A percentile compares a stretch with the other conserved stretches of the same genome.
phyloP scores from a whole-genome alignment of 2,888 invertebrate species.

The Reticulitermes lucifugus region DNA sequence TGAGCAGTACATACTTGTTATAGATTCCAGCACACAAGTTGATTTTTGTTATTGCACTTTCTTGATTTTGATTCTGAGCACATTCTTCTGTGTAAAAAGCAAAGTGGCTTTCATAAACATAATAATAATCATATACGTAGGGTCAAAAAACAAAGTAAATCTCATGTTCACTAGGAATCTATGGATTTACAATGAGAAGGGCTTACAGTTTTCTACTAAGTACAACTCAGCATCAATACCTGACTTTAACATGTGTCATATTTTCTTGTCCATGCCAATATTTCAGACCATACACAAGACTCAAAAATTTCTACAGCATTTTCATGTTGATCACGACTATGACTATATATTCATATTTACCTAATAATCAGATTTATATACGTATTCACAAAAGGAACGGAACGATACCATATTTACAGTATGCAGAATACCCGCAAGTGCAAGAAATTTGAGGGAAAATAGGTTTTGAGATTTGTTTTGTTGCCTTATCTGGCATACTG shows the following conservation, averaged over 20 bases:
- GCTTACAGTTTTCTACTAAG: conserved; percentile 41
- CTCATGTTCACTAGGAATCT: conserved; percentile 27
- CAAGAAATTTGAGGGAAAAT: conserved; percentile 30
- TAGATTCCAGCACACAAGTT: conserved; percentile 32
- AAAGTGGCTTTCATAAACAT: neutral
- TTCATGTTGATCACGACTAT: conserved; percentile 43
- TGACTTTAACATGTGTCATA: conserved; percentile 4
- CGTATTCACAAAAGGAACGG: conserved; percentile 55
- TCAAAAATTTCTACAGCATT: conserved; percentile 40
- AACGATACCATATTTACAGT: conserved; percentile 54
- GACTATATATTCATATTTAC: conserved; percentile 50
- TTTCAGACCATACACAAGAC: conserved; percentile 27
- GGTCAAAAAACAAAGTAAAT: conserved; percentile 31
- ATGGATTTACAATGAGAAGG: conserved; percentile 32
- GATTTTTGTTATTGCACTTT: conserved; percentile 46
- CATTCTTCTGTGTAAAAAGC: conserved; percentile 1
- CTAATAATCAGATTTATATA: conserved; percentile 53
- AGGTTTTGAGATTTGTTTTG: conserved; percentile 9
- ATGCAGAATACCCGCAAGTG: conserved; percentile 52
- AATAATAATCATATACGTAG: neutral
- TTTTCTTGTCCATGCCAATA: neutral
- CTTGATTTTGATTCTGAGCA: conserved; percentile 44
- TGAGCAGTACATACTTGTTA: conserved; percentile 11
- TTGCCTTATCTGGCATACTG: conserved; percentile 29
- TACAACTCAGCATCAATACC: conserved; percentile 41